These are phyloP conservation scores for Callocephalon fimbriatum DNA, from an alignment of 2,113 vertebrate species.

Conservation along the genomic window DNA sequence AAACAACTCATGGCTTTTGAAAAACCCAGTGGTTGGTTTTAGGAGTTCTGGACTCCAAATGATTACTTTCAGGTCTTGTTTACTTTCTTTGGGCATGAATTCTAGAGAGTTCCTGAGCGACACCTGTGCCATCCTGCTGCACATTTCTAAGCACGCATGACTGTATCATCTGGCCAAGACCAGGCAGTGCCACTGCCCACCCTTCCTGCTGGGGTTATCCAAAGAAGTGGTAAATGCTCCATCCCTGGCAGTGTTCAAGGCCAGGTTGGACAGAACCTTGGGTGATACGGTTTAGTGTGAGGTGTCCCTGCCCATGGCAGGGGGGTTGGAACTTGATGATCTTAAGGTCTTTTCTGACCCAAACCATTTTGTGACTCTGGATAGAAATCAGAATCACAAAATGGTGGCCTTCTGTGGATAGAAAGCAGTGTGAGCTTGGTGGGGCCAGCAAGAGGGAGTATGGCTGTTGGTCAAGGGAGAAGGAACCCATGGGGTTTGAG, in stretches of 20 bases:
- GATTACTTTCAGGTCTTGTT: background rate
- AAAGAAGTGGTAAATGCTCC: background rate
- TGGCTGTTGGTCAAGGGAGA: background rate
- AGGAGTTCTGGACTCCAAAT: background rate
- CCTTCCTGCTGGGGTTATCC: background rate
- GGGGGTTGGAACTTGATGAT: background rate
- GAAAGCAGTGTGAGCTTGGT: background rate
- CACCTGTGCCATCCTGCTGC: background rate
- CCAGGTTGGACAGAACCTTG: background rate
- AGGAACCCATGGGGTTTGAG: background rate
- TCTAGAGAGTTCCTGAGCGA: background rate
- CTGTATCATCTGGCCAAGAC: background rate
- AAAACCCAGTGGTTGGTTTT: background rate
- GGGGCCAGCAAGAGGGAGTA: background rate
- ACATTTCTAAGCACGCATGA: background rate
- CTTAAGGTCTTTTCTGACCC: background rate
- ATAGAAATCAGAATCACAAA: too few relatives aligned
- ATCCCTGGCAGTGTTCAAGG: background rate
- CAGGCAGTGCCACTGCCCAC: background rate
- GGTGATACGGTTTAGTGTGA: background rate
- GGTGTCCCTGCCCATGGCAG: background rate
- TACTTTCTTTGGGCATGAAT: accelerated
- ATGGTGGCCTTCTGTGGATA: background rate
- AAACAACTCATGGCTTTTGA: background rate
- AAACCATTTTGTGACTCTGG: background rate